Evolutionary conservation across 2,113 vertebrate species (phyloP).

Genomic region (Pomatorhinus ruficollis): DNA sequence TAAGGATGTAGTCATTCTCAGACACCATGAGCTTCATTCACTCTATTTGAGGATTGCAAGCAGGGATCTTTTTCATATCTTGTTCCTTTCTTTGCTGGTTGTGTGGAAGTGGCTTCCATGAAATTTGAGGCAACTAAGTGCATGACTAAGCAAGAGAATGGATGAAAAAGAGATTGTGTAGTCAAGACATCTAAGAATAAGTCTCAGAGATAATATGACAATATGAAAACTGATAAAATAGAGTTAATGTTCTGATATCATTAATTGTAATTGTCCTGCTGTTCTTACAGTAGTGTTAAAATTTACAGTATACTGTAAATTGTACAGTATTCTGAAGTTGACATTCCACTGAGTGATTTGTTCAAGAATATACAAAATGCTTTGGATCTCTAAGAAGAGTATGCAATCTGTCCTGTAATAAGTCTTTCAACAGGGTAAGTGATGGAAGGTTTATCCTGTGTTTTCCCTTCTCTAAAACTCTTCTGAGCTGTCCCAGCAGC

Average conservation of each 20-base stretch:
- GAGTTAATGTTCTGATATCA: neutral
- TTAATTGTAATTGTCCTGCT: neutral
- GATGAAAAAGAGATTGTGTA: neutral
- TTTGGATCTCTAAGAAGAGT: neutral
- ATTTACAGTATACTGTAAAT: too few relatives aligned
- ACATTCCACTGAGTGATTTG: neutral
- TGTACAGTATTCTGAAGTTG: neutral
- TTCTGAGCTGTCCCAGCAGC: neutral
- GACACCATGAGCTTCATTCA: neutral
- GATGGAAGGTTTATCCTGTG: neutral
- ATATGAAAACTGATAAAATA: neutral
- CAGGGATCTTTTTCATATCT: neutral
- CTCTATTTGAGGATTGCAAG: neutral
- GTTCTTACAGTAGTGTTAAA: neutral
- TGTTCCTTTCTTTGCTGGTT: neutral
- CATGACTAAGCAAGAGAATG: neutral
- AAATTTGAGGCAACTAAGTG: neutral
- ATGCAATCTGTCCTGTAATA: neutral
- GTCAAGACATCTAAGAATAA: neutral
- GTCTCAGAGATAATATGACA: neutral
- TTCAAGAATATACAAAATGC: neutral
- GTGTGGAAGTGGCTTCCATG: neutral
- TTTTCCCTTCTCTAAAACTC: neutral
- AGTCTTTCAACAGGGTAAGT: neutral
- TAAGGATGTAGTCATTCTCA: neutral